Base-by-base conservation (phyloP, 2,113 vertebrate genomes). In the Zosterops japonicus region DNA sequence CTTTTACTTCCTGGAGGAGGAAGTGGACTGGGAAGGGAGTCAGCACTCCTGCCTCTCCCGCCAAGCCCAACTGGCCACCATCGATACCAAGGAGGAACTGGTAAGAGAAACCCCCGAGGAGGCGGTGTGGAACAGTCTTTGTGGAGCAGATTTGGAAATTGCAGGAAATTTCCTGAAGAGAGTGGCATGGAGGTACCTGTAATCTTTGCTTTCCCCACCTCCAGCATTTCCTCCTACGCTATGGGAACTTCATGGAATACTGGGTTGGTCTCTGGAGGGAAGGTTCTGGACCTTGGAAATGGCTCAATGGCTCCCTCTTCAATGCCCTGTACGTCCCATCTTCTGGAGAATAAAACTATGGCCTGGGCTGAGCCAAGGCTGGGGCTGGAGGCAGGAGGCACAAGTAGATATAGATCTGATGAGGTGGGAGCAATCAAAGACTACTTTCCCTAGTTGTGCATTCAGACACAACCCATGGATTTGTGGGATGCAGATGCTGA, bases 221-320 rank as follows among this genome's bases (percentile, higher is more conserved):
- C 22, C 27, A 94, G 93, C 14, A 1, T 15, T 87, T 94, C 23
- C 71, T 94, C 27, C 4, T 74, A 65, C 60, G 82, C 49, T 75
- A 74, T 1, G 82, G 77, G 44, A 9, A 7, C 4, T 35, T 64
- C 28, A 5, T 4, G 55, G 77, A 49, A 21, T 59, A 59, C 50
- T 95, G 93, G 93, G 6, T 95, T 6, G 77, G 87, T 13, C 87
- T 95, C 14, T 28, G 5, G 8, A 64, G 78, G 50, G 94, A 95
- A 42, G 31, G 24, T 28, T 25, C 67, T 1, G 78, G 71, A 13
- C 82, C 67, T 12, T 95, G 93, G 93, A 79, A 21, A 8, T 87
- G 93, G 93, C 12, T 59, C 50, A 79, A 95, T 3, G 71, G 87
- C 8, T 70, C 93, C 3, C 39, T 75, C 72, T 53, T 79, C 82